Base-by-base conservation (phyloP, 2,888 invertebrate species). In the Hipparchia sbordonii region DNA sequence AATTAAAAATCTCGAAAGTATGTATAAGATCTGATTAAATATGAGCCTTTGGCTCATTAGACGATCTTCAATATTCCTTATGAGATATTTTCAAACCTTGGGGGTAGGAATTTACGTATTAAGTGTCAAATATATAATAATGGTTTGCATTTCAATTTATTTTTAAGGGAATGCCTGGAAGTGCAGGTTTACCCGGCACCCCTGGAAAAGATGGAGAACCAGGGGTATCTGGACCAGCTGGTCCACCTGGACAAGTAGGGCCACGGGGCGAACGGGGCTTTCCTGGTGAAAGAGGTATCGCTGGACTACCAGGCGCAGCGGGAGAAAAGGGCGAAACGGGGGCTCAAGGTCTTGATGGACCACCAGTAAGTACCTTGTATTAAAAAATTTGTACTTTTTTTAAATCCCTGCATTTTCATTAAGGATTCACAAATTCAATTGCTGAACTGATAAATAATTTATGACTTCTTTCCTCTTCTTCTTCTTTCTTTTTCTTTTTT, bases 171-270 rank as follows among this genome's bases (percentile, higher is more conserved):
- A 94, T 97, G 82, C 97, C 97, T 23, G 97, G 97, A 74, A 86
- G 95, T 56, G 94, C 96, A 52, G 97, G 97, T 1, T 95, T 95
- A 82, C 95, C 96, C 2, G 97, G 97, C 0, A 85, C 95, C 7
- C 94, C 96, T 1, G 97, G 97, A n/a, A 97, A 97, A 88, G 97
- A 97, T 85, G 97, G 97, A 2, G 96, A 96, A 82, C 88, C 95
- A 2, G 97, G 97, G 0, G 83, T 95, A 10, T 95, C 96, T 70
- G 97, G 97, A 1, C 94, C 95, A 1, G 87, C 93, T 2, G 96
- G 96, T 0, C 92, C 94, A 0, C 89, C 95, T 0, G 96, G 96
- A 0, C 87, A 93, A 0, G 85, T 93, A 1, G 96, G 96, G 9
- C 94, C 95, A 2, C 91, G 95, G 48, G 96, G 96, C 0, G 95